Evolutionary conservation across 2,888 invertebrate genomes (phyloP).

Genomic region (Nephrotoma flavescens): DNA sequence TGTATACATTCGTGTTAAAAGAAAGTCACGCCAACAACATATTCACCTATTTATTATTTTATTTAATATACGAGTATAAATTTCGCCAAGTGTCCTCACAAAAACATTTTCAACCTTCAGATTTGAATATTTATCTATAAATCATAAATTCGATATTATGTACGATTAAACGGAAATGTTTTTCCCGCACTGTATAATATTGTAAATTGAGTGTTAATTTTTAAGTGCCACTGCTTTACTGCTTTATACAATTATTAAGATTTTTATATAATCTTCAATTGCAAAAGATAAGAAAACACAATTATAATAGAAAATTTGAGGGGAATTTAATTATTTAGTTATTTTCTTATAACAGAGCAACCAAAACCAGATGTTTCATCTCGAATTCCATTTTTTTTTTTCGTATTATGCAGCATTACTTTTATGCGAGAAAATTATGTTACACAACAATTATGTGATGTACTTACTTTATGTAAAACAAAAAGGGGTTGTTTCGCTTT

Average conservation of each 20-base stretch:
- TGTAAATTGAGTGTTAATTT: neutral
- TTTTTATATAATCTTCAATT: neutral
- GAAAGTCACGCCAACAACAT: too few species aligned
- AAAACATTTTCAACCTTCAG: too few species aligned
- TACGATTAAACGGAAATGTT: too few species aligned
- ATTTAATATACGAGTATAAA: too few species aligned
- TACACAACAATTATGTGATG: neutral
- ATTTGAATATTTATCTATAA: too few species aligned
- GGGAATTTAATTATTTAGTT: neutral
- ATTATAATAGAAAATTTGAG: neutral
- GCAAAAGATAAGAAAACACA: neutral
- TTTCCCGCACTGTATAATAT: neutral
- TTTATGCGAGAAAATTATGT: neutral
- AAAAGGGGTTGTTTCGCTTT: neutral
- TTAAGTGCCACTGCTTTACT: neutral
- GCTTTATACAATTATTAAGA: neutral
- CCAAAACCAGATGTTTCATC: neutral
- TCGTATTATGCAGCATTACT: neutral
- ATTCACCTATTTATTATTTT: too few species aligned
- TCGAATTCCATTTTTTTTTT: neutral
- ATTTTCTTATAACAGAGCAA: neutral
- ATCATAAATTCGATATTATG: too few species aligned
- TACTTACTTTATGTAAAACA: neutral
- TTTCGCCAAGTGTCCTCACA: too few species aligned
- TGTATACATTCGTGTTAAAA: too few species aligned